Evolutionary conservation across 2,113 vertebrate species (phyloP).

Genomic region (Galeopterus variegatus): DNA sequence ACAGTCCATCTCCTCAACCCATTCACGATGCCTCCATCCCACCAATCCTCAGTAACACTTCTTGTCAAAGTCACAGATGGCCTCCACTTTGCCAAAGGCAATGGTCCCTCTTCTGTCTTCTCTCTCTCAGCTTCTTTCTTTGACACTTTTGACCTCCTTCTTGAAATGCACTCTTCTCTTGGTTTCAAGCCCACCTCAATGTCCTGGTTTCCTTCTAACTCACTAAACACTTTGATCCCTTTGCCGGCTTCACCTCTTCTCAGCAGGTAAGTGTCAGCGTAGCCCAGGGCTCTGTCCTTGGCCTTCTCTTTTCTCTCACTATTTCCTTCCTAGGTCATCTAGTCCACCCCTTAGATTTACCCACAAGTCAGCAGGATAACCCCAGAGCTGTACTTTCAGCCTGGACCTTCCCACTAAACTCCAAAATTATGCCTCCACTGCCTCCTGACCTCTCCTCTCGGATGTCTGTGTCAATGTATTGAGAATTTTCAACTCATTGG

Average conservation of each 20-base stretch:
- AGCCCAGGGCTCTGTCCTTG: background rate
- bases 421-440: background rate
- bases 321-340: background rate
- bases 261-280: background rate
- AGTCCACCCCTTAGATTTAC: background rate
- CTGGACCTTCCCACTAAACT: background rate
- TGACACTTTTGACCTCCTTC: background rate
- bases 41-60: background rate
- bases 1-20: background rate
- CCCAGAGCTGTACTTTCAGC: background rate
- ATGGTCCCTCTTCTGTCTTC: background rate
- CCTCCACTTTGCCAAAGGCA: background rate
- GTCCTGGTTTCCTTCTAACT: background rate
- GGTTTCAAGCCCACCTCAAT: background rate
- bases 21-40: no score
- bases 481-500: background rate
- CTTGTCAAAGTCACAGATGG: background rate
- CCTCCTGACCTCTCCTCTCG: background rate
- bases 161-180: background rate
- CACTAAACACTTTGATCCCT: background rate
- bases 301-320: background rate
- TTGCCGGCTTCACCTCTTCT: background rate
- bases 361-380: background rate
- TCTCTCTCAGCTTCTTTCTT: background rate
- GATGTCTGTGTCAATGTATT: background rate